phyloP scores from a whole-genome alignment of 37 sponge, comb jelly and placozoan genomes.

The Oopsacas minuta region DNA sequence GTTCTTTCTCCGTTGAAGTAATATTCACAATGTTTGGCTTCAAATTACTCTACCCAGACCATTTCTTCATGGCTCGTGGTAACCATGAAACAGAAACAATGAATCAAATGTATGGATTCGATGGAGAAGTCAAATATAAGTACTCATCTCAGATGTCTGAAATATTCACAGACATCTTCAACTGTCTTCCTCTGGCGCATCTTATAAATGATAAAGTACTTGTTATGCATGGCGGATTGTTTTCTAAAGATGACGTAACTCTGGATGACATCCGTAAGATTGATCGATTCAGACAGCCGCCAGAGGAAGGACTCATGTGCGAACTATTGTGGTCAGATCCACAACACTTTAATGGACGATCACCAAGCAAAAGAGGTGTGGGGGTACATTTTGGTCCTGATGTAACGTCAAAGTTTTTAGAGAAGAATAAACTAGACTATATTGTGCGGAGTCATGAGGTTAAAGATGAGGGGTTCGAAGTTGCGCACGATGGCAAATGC shows the following conservation, averaged over 20 bases:
- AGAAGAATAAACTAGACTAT: conserved; percentile 55
- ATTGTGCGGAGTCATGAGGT: conserved; percentile 91
- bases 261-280: conserved; percentile 71
- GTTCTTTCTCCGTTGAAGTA: conserved; percentile 88
- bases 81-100: conserved; percentile 87
- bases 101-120: conserved; percentile 98
- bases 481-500: conserved; percentile 80
- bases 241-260: conserved; percentile 62
- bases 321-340: conserved; percentile 99
- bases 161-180: conserved; percentile 89
- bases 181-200: conserved; percentile 86
- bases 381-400: conserved; percentile 96
- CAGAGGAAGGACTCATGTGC: conserved; percentile 78
- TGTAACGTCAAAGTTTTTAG: conserved; percentile 61
- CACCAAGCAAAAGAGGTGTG: conserved; percentile 85
- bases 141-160: conserved; percentile 68
- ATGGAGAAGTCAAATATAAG: conserved; percentile 87
- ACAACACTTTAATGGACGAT: conserved; percentile 55
- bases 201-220: conserved; percentile 60
- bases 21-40: conserved; percentile 82
- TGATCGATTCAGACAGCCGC: conserved; percentile 48
- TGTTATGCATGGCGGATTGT: conserved; percentile 94
- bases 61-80: conserved; percentile 87
- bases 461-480: conserved; percentile 91
- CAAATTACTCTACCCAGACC: conserved; percentile 77